Base-by-base conservation (phyloP, 2,888 invertebrate genomes). In the Orthosia gothica region DNA sequence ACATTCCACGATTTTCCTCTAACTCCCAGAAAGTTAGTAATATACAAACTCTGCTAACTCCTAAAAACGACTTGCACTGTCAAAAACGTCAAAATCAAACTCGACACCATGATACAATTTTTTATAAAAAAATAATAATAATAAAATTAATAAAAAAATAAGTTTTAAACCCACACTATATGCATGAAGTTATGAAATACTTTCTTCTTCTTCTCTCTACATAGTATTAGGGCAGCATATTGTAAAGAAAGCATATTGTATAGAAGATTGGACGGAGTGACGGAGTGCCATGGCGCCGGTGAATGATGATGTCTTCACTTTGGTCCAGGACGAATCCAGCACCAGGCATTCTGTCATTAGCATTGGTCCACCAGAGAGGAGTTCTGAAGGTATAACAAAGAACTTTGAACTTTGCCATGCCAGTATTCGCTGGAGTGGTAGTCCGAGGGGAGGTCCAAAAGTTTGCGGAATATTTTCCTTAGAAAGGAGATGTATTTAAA, bases 301-400 rank as follows among this genome's bases (percentile, higher is more conserved):
- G 15, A 40, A 58, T 12, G 84, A 81, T 15, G 84, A 74, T 0
- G 57, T 68, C 15, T 65, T 68, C 9, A 52, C 69, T 49, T 16
- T 79, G 9, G 50, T 62, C 2, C 64, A 61, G 40, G 68, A 84
- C 2, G 16, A 58, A 3, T 66, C 68, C 12, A 26, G 32, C 15
- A 65, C 45, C 15, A 65, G 50, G 0, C 64, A 68, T 26, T 64
- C 81, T 62, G 50, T 52, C 40, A 59, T 61, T 1, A 5, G 70
- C 9, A 68, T 74, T 50, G 58, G 58, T 9, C 5, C 26, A 3
- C 52, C 81, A 20, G 5, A 3, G 3, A 20, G 1, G 15, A 26
- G 2, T 47, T 20, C 57, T 50, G 58, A 70, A 81, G 84, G 84
- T 81, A 70, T n/a, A 12, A 45, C n/a, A 5, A 18, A 57, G 16